These are phyloP conservation scores for Melipona quadrifasciata DNA, from an alignment of 1,140 invertebrate genomes.

Conservation along the genomic window DNA sequence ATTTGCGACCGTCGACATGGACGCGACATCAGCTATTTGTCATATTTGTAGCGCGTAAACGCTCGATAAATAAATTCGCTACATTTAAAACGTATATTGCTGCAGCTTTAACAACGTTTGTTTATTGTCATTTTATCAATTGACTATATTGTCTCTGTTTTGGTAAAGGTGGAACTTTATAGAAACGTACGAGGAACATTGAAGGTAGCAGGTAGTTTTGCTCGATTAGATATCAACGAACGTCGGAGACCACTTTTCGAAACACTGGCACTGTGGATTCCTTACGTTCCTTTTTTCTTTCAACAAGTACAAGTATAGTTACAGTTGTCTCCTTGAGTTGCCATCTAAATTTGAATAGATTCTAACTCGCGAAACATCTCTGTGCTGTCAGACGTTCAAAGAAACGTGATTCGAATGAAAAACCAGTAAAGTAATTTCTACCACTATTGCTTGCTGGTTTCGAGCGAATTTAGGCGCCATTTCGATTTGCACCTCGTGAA, in stretches of 20 bases:
- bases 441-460: neutral
- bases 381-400: too few species aligned
- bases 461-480: neutral
- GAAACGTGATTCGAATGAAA: neutral
- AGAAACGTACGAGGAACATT: neutral
- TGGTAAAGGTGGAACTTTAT: neutral
- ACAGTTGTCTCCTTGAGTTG: too few species aligned
- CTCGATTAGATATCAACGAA: neutral
- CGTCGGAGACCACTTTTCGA: neutral
- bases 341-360: too few species aligned
- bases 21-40: slow-evolving; percentile 35
- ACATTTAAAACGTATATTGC: neutral
- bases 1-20: slow-evolving; percentile 56
- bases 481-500: slow-evolving; percentile 39
- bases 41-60: slow-evolving; percentile 13
- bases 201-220: too few species aligned
- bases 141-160: neutral
- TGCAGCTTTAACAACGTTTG: neutral
- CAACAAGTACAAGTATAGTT: too few species aligned
- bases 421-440: neutral
- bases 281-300: too few species aligned
- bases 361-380: too few species aligned
- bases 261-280: neutral
- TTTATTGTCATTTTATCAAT: neutral
- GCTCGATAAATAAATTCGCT: neutral